Evolutionary conservation across 2,113 vertebrate genomes (phyloP), one percentile per base, ranked within the genome.

Genomic region (Corythornis vintsioides): DNA sequence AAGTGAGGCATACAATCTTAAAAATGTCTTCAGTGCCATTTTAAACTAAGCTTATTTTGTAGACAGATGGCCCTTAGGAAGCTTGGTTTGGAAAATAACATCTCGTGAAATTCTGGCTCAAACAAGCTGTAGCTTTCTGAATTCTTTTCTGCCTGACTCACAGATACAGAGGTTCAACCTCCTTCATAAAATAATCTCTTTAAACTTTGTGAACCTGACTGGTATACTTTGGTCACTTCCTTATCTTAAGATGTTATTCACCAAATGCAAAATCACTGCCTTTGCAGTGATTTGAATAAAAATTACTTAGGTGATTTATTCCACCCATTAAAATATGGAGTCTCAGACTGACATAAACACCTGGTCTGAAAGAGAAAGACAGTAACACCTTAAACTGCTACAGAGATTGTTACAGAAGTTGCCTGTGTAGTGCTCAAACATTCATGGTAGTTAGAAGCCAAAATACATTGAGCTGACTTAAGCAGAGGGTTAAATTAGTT

Each of bases 31-130:
- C 1, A 2, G 71, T 50, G 38, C 35, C 53, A 35, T 79, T 95
- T 92, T 65, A 93, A 76, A 55, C 35, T 79, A 61, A 87, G 19
- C 25, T 33, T 10, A 71, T 72, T 79, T 72, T 48, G n/a, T 11
- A 91, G 66, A 29, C 50, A 82, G 50, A 16, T 50, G 64, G 83
- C 55, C 63, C 74, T 87, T 24, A 83, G 52, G 57, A 82, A 26
- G 17, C 26, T 93, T 86, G 25, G 48, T 78, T 90, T 96, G 77
- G 80, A 92, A 92, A 64, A 66, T 22, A 89, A 66, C 38, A 63
- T 61, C 78, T 94, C 48, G 33, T 31, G 10, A 91, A 92, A 70
- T 59, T 76, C 67, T 59, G 71, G 11, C 50, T 85, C 67, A 79
- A 59, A 86, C 28, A 66, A 86, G 38, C 18, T 10, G 15, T 9